Evolutionary conservation across 2,113 vertebrate species (phyloP).

Genomic region (Heptranchias perlo): DNA sequence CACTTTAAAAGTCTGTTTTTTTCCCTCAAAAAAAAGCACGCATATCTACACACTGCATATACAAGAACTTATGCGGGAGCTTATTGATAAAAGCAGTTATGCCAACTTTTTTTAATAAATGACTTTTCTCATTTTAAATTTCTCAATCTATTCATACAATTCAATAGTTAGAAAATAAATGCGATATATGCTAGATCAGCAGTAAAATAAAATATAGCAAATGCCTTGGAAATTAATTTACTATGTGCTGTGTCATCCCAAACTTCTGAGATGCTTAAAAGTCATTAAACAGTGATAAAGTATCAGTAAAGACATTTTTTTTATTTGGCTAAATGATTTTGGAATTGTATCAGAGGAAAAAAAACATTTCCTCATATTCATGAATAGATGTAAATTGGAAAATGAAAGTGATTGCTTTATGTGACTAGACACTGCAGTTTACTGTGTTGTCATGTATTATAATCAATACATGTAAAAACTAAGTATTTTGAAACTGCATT

Average conservation of each 20-base stretch:
- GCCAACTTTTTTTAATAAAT: not conserved
- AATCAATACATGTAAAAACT: not conserved
- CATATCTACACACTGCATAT: not conserved
- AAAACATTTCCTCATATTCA: not conserved
- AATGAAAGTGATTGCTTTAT: not conserved
- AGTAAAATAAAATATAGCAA: not conserved
- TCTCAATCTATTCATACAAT: not conserved
- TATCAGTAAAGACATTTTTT: not conserved
- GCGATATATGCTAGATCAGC: not conserved
- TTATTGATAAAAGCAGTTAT: not conserved
- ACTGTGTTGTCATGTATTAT: not conserved
- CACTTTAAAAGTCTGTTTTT: not conserved
- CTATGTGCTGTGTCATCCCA: not conserved
- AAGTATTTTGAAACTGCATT: not conserved
- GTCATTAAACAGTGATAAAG: not conserved
- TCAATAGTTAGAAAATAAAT: conserved; percentile 12
- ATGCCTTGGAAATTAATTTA: not conserved
- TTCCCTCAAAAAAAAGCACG: not conserved
- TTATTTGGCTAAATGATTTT: not conserved
- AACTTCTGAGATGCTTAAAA: not conserved
- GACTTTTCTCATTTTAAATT: not conserved
- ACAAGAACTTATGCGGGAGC: not conserved
- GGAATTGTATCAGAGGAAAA: not conserved
- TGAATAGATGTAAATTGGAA: not conserved
- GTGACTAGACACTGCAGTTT: not conserved